Evolutionary conservation across 2,888 invertebrate species (phyloP).

Genomic region (Tanytarsus gracilentus): DNA sequence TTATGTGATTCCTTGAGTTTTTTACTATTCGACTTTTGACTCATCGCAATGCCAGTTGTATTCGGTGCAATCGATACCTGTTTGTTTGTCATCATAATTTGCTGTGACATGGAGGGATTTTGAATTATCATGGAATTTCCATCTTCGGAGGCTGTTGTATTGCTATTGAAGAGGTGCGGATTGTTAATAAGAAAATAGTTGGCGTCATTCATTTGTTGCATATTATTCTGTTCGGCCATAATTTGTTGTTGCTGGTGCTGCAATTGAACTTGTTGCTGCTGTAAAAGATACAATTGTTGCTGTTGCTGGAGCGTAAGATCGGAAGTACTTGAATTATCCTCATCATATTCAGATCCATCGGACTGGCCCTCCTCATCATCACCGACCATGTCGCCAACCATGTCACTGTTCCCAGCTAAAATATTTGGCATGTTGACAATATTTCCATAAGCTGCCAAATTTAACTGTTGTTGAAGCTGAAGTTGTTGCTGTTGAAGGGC

Average conservation of each 20-base stretch:
- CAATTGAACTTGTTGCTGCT: constrained; percentile 34
- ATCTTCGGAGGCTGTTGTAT: constrained; percentile 30
- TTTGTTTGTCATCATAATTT: constrained; percentile 35
- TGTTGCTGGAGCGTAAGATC: constrained; percentile 15
- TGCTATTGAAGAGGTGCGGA: constrained; percentile 20
- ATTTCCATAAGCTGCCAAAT: constrained; percentile 25
- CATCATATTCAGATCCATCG: constrained; percentile 6
- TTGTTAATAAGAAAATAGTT: constrained; percentile 26
- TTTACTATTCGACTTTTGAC: constrained; percentile 6
- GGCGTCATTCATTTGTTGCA: constrained; percentile 10
- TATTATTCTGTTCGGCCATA: constrained; percentile 34
- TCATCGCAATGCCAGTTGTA: background rate
- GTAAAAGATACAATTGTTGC: constrained; percentile 21
- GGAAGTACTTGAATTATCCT: background rate
- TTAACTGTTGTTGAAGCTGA: constrained; percentile 17
- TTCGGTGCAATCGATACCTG: background rate
- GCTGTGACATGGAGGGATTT: constrained; percentile 39
- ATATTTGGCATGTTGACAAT: constrained; percentile 20
- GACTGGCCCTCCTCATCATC: constrained; percentile 10
- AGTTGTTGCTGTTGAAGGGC: constrained; percentile 5
- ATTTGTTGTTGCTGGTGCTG: constrained; percentile 37
- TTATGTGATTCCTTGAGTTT: constrained; percentile 39
- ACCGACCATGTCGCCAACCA: background rate
- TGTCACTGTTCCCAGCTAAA: background rate
- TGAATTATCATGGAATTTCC: constrained; percentile 38